These are phyloP conservation scores for Hypomesus transpacificus DNA, from an alignment of 2,113 vertebrate species.

Conservation along the genomic window DNA sequence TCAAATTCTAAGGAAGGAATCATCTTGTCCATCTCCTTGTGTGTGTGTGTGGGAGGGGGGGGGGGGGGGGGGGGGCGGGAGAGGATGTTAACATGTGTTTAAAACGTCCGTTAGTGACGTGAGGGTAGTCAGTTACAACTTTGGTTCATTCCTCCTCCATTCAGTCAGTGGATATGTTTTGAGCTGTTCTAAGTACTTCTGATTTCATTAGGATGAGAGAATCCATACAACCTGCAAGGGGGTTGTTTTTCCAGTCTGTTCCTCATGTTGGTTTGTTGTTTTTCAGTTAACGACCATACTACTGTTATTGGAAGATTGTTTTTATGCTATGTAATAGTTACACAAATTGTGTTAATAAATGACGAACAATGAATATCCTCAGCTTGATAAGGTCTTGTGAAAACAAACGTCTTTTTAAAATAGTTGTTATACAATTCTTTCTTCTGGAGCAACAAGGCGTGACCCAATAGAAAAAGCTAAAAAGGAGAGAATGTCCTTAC, in stretches of 20 bases:
- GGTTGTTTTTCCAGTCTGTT: conserved; percentile 30
- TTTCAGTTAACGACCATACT: conserved; percentile 51
- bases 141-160: background rate
- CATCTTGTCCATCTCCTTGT: too few relatives aligned
- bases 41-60: too few relatives aligned
- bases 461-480: too few relatives aligned
- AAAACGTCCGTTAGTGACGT: too few relatives aligned
- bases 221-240: conserved; percentile 22
- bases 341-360: conserved; percentile 20
- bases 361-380: background rate
- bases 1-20: too few relatives aligned
- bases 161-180: conserved; percentile 25
- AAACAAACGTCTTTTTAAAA: conserved; percentile 7
- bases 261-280: conserved; percentile 25
- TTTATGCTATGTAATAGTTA: conserved; percentile 46
- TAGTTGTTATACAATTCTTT: conserved; percentile 15
- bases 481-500: background rate
- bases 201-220: conserved; percentile 11
- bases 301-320: conserved; percentile 54
- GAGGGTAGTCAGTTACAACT: too few relatives aligned
- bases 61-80: too few relatives aligned
- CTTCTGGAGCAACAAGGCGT: too few relatives aligned
- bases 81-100: too few relatives aligned
- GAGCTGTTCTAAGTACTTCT: conserved; percentile 8
- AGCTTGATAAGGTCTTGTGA: background rate